phyloP scores from a whole-genome alignment of 2,888 invertebrate species.

The Amaurobius ferox region DNA sequence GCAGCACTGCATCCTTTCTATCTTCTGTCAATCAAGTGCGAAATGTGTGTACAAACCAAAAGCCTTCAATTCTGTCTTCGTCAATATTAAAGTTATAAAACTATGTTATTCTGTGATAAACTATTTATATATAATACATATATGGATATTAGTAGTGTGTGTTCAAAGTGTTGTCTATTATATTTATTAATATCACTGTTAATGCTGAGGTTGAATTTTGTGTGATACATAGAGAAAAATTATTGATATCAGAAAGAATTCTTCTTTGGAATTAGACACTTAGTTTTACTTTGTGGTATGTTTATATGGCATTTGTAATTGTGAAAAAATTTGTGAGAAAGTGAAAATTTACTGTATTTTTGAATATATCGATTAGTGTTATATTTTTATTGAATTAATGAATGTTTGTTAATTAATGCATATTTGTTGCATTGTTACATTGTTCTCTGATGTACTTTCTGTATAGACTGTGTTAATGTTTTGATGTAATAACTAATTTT shows the following conservation, averaged over 20 bases:
- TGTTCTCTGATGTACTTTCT: too few relatives aligned
- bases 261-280: background rate
- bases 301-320: too few relatives aligned
- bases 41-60: slow-evolving; percentile 31
- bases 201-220: slow-evolving; percentile 10
- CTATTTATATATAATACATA: slow-evolving; percentile 59
- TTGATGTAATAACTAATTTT: too few relatives aligned
- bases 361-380: too few relatives aligned
- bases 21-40: slow-evolving; percentile 19
- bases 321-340: too few relatives aligned
- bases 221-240: background rate
- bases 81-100: slow-evolving; percentile 60
- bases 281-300: background rate
- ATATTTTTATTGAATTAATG: too few relatives aligned
- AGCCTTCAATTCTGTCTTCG: slow-evolving; percentile 59
- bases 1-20: slow-evolving; percentile 41
- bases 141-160: slow-evolving; percentile 58
- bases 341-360: too few relatives aligned
- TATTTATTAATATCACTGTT: slow-evolving; percentile 47
- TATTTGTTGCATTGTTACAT: too few relatives aligned
- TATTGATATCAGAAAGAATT: background rate
- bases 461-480: too few relatives aligned
- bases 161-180: slow-evolving; percentile 58
- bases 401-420: slow-evolving; percentile 7
- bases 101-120: slow-evolving; percentile 70